phyloP scores from a whole-genome alignment of 2,113 vertebrate species.

The Urocolius indicus region DNA sequence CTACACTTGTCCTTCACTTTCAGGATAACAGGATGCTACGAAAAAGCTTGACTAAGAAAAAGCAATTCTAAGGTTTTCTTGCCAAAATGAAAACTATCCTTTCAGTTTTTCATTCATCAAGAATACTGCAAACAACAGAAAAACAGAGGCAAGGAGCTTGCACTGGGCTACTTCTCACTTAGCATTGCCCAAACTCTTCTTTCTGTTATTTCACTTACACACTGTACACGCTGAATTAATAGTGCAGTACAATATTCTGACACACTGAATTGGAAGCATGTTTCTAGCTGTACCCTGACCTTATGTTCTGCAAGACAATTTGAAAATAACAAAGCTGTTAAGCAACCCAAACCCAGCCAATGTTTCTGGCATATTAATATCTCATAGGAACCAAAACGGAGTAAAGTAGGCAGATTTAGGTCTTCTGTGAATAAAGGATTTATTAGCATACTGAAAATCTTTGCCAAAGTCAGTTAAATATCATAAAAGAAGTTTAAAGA shows the following conservation, averaged over 20 bases:
- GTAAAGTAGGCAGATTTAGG: conserved; percentile 70
- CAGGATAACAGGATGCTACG: conserved; percentile 24
- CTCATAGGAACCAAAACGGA: conserved; percentile 65
- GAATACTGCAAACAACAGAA: conserved; percentile 22
- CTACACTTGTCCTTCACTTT: neutral
- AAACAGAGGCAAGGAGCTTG: conserved; percentile 13
- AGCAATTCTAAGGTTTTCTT: neutral
- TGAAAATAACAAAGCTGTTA: conserved; percentile 69
- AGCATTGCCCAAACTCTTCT: neutral
- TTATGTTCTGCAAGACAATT: conserved; percentile 64
- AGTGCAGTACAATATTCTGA: neutral
- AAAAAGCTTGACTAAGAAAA: conserved; percentile 19
- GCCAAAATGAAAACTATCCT: conserved; percentile 49
- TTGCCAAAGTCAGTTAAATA: conserved; percentile 70
- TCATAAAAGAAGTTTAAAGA: conserved; percentile 62
- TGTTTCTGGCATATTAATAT: conserved; percentile 68
- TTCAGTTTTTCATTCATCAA: conserved; percentile 15
- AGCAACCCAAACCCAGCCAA: conserved; percentile 46
- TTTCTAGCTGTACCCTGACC: conserved; percentile 28
- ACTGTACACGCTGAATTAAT: conserved; percentile 4
- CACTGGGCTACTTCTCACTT: neutral
- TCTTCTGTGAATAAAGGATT: conserved; percentile 70
- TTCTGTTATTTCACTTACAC: conserved; percentile 48
- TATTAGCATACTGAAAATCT: conserved; percentile 67
- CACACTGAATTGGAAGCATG: conserved; percentile 38